Conservation (phyloP, 2,797 vertebrate species). For the Danio tinwini region DNA sequence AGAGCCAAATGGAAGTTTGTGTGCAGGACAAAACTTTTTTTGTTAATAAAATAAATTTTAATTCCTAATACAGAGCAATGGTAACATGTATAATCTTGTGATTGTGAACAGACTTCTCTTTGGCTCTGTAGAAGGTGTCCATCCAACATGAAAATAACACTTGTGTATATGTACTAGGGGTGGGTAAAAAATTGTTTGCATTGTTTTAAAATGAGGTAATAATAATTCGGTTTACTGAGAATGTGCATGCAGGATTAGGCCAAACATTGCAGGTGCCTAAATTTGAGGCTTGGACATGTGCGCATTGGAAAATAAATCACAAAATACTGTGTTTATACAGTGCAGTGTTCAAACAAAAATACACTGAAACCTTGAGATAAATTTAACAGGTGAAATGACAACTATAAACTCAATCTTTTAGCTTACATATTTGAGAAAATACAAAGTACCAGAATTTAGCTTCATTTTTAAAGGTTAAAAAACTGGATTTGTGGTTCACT, state of each 20-base stretch:
- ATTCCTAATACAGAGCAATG: background rate
- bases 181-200: background rate
- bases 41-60: background rate
- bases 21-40: background rate
- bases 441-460: background rate
- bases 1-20: conserved; percentile 25
- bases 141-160: background rate
- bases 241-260: background rate
- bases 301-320: background rate
- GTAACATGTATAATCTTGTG: background rate
- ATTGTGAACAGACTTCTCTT: background rate
- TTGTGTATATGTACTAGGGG: conserved; percentile 32
- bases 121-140: conserved; percentile 20
- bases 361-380: background rate
- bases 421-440: too few species aligned
- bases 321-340: background rate
- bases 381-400: background rate
- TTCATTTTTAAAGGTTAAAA: background rate
- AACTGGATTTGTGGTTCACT: too few species aligned
- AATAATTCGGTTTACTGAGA: background rate
- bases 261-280: background rate
- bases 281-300: background rate
- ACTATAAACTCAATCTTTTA: background rate
- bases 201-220: background rate
- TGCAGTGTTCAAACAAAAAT: background rate